Evolutionary conservation across 2,797 vertebrate species (phyloP), one percentile per base, ranked within the genome.

Genomic region (Poeciliopsis turneri): DNA sequence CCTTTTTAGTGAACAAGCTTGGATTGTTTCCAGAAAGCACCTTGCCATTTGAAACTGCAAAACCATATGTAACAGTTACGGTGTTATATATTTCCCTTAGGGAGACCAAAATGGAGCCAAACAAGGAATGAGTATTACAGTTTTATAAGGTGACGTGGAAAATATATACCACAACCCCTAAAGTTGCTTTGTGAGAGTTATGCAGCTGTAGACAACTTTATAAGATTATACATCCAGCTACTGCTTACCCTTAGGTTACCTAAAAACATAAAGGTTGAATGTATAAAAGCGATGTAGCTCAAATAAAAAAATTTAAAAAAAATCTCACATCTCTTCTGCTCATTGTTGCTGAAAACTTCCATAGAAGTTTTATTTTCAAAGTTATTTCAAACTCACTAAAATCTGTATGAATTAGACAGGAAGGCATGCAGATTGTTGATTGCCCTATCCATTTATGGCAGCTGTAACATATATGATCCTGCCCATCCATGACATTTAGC

Each of bases 171-270:
- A 66, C 23, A 66, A 39, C 9, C 64, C 18, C 64, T 25, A 39
- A 66, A 39, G 36, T 66, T 39, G 8, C 64, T 66, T 16, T n/a
- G 33, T 36, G 30, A 36, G 59, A 64, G 33, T 36, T 39, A 66
- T 41, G 39, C 36, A 10, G 36, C 33, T 66, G 18, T 41, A 23
- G 64, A 66, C n/a, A 72, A 16, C 45, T 61, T 61, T 45, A 46
- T 15, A 46, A 76, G 76, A 18, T 41, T 11, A 77, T 71, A 53
- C 64, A 70, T 10, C 45, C 49, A 41, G 28, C 23, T n/a, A 74
- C 57, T 18, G 28, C 68, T 69, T 69, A n/a, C 28, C 49, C 16
- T 5, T 39, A 41, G 18, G 66, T 68, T n/a, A 77, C 46, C 25
- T 51, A 53, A 41, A 69, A 71, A 39, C 33, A 66, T 25, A 43